Evolutionary conservation across 1,140 invertebrate species (phyloP).

Genomic region (Cydia fagiglandana): DNA sequence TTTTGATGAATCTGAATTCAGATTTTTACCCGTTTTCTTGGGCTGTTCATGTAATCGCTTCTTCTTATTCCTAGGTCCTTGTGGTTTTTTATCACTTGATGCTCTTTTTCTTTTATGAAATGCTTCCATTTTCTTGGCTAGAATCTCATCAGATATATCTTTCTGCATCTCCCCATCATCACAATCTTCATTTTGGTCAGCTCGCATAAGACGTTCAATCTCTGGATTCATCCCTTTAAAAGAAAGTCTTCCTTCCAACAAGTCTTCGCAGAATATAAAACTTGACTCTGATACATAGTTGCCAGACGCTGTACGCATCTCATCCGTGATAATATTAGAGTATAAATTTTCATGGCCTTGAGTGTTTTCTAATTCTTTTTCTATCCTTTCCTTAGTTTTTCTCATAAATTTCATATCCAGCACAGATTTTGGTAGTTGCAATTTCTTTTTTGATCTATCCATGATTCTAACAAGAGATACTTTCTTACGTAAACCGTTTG

Average conservation of each 20-base stretch:
- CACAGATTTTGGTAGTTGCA: conserved; percentile 83
- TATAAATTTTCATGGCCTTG: conserved; percentile 84
- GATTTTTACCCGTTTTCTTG: conserved; percentile 35
- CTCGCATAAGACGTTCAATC: conserved; percentile 87
- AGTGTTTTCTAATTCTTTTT: conserved; percentile 86
- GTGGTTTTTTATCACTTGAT: conserved; percentile 41
- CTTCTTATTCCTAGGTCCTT: conserved; percentile 46
- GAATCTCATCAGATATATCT: conserved; percentile 84
- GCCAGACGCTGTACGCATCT: conserved; percentile 80
- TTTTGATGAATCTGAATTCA: not conserved
- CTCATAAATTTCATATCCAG: conserved; percentile 95
- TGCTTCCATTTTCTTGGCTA: conserved; percentile 81
- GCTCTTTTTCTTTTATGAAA: conserved; percentile 57
- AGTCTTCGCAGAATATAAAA: conserved; percentile 85
- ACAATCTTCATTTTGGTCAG: conserved; percentile 60
- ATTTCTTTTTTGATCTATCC: conserved; percentile 49
- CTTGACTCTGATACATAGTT: conserved; percentile 88
- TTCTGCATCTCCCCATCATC: conserved; percentile 74
- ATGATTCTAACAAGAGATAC: not conserved
- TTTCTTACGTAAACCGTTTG: not conserved
- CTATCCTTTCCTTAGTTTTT: conserved; percentile 89
- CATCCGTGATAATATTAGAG: conserved; percentile 82
- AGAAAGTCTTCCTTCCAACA: conserved; percentile 90
- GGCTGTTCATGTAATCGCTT: conserved; percentile 37
- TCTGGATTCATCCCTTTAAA: conserved; percentile 94